Evolutionary conservation across 30 jellyfish, hydroid and myxozoan genomes (phyloP).

Genomic region (Cassiopea andromeda): DNA sequence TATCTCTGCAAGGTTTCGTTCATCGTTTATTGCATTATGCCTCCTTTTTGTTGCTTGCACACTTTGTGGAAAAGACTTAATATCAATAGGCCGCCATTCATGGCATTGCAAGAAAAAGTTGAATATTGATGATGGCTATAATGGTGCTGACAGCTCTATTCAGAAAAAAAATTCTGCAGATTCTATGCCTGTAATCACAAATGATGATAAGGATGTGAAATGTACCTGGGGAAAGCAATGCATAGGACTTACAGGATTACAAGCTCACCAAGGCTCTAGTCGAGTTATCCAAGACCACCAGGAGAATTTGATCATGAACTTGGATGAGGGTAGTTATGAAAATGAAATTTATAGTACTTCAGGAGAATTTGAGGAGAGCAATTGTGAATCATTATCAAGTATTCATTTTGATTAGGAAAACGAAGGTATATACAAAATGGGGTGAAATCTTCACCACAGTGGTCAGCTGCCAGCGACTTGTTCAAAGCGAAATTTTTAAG

Average conservation of each 20-base stretch:
- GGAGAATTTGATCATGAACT: not conserved
- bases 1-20: not conserved
- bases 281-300: not conserved
- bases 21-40: not conserved
- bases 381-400: not conserved
- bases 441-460: not conserved
- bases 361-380: not conserved
- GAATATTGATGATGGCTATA: too few species aligned
- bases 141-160: not conserved
- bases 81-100: slow-evolving; percentile 8
- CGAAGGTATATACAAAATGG: not conserved
- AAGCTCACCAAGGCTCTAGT: not conserved
- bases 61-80: slow-evolving; percentile 25
- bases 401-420: not conserved
- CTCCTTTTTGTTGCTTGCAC: not conserved
- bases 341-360: not conserved
- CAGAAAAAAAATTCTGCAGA: not conserved
- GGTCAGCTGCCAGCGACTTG: slow-evolving; percentile 1
- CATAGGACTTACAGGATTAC: not conserved
- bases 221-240: not conserved
- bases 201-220: not conserved
- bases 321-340: not conserved
- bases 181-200: not conserved
- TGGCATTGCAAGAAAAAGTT: not conserved
- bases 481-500: not conserved